Base-by-base conservation (phyloP, 1,140 invertebrate genomes). In the Saccostrea echinata region DNA sequence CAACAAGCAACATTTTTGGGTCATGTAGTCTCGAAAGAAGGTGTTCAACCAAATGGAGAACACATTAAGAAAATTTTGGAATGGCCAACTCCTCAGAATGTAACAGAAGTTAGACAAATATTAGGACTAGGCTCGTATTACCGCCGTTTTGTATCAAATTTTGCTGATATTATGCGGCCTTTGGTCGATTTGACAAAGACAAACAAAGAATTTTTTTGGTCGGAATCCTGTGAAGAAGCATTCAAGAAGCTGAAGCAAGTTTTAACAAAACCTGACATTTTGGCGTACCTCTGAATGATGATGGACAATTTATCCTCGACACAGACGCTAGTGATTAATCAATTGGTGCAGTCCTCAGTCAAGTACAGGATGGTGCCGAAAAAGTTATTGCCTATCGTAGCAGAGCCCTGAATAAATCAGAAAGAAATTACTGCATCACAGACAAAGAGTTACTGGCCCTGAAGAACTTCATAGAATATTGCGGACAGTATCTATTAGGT, bases 391-490 rank as follows among this genome's bases (percentile, higher is more conserved):
- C 61, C 24, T 64, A 64, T n/a, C 16, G 61, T 18, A 64, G 61
- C 61, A 18, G 11, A 64, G 21, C n/a, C 18, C n/a, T 93, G 1
- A 91, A 85, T 51, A 88, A 55, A 33, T 89, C 94, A 21, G 95
- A 88, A 95, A 95, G 95, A 88, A 95, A 95, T 21, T 96, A 96
- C 90, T 92, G 91, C 82, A 87, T 89, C 2, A 92, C 92, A 16
- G 24, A 89, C 11, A 92, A 88, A 71, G 91, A 91, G 81, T 80
- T 92, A 1, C 82, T 91, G 11, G 88, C 91, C 16, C 71, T 91
- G 12, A 84, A 89, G 4, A 57, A 84, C 64, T 86, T 81, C 30
- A 55, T 91, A 33, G 85, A 89, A 80, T 64, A 90, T 33, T 91
- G 90, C 71, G n/a, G 89, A 84, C 85, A 84, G 30, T 92, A 92